Base-by-base conservation (phyloP, 2,113 vertebrate species). In the Panurus biarmicus region DNA sequence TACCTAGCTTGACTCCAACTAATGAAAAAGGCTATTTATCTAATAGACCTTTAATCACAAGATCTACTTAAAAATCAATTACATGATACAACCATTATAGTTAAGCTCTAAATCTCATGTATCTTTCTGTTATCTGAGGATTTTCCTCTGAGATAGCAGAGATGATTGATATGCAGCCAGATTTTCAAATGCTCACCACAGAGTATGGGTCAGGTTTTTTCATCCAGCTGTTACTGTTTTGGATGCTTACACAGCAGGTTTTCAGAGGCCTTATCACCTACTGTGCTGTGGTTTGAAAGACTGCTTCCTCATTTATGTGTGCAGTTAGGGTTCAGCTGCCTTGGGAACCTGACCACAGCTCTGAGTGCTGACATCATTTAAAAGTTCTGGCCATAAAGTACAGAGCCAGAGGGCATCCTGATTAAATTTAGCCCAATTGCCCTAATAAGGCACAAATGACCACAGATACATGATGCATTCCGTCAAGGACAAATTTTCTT, bases 41-140 rank as follows among this genome's bases (percentile, higher is more conserved):
- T 93, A 93, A 95, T 57, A 92, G 86, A 87, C 65, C 76, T 95
- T 90, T 92, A 94, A 94, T 92, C 64, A 87, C 4, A 7, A 90
- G 47, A 47, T 73, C 60, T 90, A 86, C 87, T 95, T 96, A 91
- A 95, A 95, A 96, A 96, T 91, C 93, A 95, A 88, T 94, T 93
- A 85, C 31, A n/a, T 66, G 90, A 94, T 84, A 90, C 76, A 89
- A 88, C 65, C 88, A 70, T 84, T 95, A 88, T 12, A 90, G 90
- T 67, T 95, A 93, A 95, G 87, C 91, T 85, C 85, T 92, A 95
- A 95, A 95, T 94, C 93, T 93, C 85, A 35, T 84, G 60, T 84
- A 86, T 93, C 89, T 95, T 91, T 83, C 75, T 95, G 90, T 96
- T 95, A 94, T 77, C 90, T 91, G 87, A 92, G 90, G 93, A 95